Evolutionary conservation across 1,140 invertebrate species (phyloP).

Genomic region (Leptonema lineaticorne): DNA sequence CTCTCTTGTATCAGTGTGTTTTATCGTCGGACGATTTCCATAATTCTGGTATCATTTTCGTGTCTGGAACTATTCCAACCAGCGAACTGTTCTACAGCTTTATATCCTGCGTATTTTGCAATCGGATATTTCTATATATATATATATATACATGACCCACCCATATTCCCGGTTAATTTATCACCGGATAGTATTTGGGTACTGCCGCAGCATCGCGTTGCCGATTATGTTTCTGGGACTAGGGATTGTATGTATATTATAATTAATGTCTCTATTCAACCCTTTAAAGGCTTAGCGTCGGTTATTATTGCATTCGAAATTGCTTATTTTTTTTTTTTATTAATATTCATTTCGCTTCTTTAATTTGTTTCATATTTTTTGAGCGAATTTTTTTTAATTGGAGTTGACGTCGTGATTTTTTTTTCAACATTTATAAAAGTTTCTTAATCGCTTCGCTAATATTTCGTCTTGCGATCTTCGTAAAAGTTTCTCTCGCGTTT

Average conservation of each 20-base stretch:
- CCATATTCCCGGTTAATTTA: slow-evolving; percentile 3
- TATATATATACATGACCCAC: background rate
- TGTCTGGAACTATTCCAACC: slow-evolving; percentile 10
- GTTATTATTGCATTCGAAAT: too few species aligned
- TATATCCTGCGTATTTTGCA: background rate
- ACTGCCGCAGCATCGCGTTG: background rate
- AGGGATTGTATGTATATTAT: background rate
- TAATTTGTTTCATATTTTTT: too few species aligned
- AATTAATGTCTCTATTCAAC: background rate
- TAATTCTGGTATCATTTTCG: slow-evolving; percentile 16
- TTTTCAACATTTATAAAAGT: too few species aligned
- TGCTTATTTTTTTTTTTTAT: too few species aligned
- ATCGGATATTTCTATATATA: slow-evolving; percentile 3
- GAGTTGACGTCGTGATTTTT: too few species aligned
- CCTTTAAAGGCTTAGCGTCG: background rate
- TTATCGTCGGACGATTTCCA: slow-evolving; percentile 7
- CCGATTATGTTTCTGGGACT: slow-evolving; percentile 5
- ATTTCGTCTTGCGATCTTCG: too few species aligned
- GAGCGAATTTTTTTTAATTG: too few species aligned
- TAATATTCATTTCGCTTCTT: too few species aligned
- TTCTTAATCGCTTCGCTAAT: too few species aligned
- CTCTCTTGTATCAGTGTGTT: slow-evolving; percentile 14
- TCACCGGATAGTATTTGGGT: slow-evolving; percentile 7
- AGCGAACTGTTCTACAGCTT: background rate
- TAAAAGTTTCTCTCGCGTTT: too few species aligned